phyloP scores from a whole-genome alignment of 1,140 invertebrate genomes.

The Temnothorax longispinosus region DNA sequence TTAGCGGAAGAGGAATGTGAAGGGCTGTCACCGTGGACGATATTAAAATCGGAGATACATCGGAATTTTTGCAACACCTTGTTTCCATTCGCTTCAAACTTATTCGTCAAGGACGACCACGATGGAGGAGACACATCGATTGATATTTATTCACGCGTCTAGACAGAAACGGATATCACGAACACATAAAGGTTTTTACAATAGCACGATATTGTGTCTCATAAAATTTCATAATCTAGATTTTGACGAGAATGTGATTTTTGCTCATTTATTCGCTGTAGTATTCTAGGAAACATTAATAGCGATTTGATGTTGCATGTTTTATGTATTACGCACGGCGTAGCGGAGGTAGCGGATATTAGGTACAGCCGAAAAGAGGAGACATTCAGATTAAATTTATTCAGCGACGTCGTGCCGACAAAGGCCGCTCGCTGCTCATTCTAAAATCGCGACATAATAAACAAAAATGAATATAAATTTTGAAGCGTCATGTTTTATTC shows the following conservation, averaged over 20 bases:
- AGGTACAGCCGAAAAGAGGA: neutral
- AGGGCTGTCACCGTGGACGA: neutral
- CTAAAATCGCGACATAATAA: neutral
- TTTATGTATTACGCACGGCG: conserved; percentile 8
- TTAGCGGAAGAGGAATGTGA: neutral
- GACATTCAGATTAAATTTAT: conserved; percentile 19
- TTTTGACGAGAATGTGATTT: conserved; percentile 7
- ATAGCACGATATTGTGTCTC: no score
- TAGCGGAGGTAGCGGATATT: neutral
- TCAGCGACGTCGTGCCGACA: conserved; percentile 22
- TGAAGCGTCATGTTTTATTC: neutral
- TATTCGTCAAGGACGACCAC: neutral
- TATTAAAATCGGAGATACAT: neutral
- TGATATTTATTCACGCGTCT: conserved; percentile 10
- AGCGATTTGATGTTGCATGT: conserved; percentile 18
- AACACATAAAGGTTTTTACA: neutral
- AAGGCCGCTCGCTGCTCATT: neutral
- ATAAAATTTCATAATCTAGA: conserved; percentile 19
- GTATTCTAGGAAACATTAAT: neutral
- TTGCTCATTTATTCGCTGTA: neutral
- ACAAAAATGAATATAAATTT: conserved; percentile 41
- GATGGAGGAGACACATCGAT: neutral
- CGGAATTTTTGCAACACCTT: neutral
- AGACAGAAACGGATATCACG: neutral
- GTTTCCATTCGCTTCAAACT: neutral